Evolutionary conservation across 2,113 vertebrate genomes (phyloP).

Genomic region (Aldabrachelys gigantea): DNA sequence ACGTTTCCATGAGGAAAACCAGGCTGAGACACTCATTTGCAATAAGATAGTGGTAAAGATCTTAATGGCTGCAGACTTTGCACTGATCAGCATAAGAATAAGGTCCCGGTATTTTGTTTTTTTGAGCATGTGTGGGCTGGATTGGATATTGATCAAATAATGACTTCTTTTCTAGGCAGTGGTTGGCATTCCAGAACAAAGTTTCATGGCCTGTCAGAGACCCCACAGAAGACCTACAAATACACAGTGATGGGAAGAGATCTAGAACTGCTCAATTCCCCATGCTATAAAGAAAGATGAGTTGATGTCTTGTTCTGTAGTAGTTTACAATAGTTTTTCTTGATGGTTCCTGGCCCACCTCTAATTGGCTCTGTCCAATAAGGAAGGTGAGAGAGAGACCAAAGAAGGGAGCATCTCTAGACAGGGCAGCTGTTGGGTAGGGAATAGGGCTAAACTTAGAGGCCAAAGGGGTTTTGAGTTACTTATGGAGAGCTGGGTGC

Average conservation of each 20-base stretch:
- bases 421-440: neutral
- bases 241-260: neutral
- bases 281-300: neutral
- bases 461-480: neutral
- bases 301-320: neutral
- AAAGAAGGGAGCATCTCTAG: neutral
- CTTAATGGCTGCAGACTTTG: neutral
- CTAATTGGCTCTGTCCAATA: neutral
- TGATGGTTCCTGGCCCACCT: neutral
- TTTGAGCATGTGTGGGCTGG: neutral
- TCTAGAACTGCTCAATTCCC: neutral
- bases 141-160: neutral
- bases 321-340: neutral
- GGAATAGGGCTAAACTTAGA: neutral
- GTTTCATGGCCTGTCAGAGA: neutral
- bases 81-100: neutral
- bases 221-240: neutral
- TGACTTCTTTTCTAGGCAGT: neutral
- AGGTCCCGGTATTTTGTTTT: neutral
- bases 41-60: neutral
- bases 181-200: neutral
- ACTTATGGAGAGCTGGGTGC: neutral
- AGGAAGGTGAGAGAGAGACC: neutral
- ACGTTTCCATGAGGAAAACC: neutral
- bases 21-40: neutral